These are phyloP conservation scores for Ficedula albicollis DNA, from an alignment of 2,797 vertebrate genomes.

Conservation along the genomic window DNA sequence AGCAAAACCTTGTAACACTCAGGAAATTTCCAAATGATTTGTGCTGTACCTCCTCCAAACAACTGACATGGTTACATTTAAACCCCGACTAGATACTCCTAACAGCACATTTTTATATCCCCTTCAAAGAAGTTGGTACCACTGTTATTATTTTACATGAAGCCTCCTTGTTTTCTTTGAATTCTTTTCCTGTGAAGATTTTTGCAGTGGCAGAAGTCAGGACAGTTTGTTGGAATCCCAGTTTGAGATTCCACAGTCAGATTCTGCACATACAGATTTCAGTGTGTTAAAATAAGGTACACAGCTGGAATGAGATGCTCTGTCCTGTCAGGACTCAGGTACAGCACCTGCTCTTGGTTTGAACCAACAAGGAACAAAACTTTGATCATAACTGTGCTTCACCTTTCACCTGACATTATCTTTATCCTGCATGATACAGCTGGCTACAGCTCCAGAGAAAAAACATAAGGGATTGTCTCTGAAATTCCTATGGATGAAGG, in stretches of 20 bases:
- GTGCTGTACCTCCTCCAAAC: not conserved
- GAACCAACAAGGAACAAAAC: not conserved
- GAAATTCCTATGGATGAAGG: not conserved
- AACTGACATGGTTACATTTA: fast-evolving
- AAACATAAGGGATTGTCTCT: not conserved
- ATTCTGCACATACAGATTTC: not conserved
- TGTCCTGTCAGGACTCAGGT: not conserved
- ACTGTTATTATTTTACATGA: fast-evolving
- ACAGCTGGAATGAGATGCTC: not conserved
- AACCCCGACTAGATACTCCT: not conserved
- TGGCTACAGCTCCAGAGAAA: not conserved
- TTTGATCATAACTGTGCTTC: not conserved
- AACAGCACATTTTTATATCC: fast-evolving
- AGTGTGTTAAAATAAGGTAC: not conserved
- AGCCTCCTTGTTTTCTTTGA: not conserved
- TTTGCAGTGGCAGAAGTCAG: not conserved
- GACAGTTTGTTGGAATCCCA: not conserved
- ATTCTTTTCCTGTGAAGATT: not conserved
- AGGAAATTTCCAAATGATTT: not conserved
- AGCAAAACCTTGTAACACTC: not conserved
- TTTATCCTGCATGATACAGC: not conserved
- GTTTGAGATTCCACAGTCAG: not conserved
- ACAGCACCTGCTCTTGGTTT: not conserved
- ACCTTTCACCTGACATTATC: not conserved
- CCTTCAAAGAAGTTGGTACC: not conserved